Evolutionary conservation across 2,797 vertebrate genomes (phyloP).

Genomic region (Steatocranus sp.): DNA sequence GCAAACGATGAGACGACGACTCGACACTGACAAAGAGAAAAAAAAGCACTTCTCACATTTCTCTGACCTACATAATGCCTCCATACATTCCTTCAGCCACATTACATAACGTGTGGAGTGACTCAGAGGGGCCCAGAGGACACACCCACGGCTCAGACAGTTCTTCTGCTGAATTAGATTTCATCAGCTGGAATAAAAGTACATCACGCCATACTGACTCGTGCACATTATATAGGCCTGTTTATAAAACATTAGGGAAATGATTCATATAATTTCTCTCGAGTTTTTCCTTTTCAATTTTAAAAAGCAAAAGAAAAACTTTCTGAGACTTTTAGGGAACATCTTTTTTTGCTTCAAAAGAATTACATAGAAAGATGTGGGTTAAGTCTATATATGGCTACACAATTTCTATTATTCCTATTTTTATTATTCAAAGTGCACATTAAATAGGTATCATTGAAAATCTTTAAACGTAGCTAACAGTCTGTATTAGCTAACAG

Average conservation of each 20-base stretch:
- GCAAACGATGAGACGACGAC: neutral
- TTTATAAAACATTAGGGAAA: neutral
- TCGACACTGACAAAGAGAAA: neutral
- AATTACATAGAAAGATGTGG: neutral
- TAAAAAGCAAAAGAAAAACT: neutral
- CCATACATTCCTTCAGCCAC: neutral
- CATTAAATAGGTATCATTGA: neutral
- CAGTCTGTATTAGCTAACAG: neutral
- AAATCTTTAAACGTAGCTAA: neutral
- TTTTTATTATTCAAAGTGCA: neutral
- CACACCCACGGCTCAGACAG: neutral
- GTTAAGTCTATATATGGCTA: neutral
- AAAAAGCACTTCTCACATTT: neutral
- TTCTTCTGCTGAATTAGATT: neutral
- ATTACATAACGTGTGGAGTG: slow-evolving; percentile 20
- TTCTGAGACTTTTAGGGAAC: neutral
- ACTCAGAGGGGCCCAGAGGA: neutral
- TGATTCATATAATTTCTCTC: neutral
- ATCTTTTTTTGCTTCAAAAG: neutral
- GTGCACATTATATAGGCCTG: neutral
- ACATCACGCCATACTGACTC: neutral
- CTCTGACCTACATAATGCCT: slow-evolving; percentile 13
- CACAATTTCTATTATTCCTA: neutral
- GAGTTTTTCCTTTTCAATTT: neutral
- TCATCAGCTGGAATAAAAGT: neutral